A percentile compares a stretch with the other conserved stretches of the same genome.
Conservation (phyloP, 2,888 invertebrate genomes). For the Dermolepida albohirtum region DNA sequence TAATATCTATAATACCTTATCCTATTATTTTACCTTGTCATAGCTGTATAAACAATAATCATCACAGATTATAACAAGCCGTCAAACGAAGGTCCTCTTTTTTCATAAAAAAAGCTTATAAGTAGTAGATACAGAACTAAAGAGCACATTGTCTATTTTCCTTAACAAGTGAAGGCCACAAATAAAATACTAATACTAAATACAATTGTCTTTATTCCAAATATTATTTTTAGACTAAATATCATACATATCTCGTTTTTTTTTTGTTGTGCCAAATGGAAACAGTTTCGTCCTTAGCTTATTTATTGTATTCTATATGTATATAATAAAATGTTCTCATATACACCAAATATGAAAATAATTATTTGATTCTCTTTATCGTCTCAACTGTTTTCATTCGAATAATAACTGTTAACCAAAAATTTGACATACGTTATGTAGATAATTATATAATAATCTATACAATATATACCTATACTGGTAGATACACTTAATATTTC, state of each 20-base stretch:
- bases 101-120: slow-evolving; percentile 14
- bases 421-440: not conserved
- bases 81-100: slow-evolving; percentile 50
- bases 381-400: slow-evolving; percentile 23
- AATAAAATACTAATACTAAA: slow-evolving; percentile 26
- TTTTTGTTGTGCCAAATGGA: slow-evolving; percentile 35
- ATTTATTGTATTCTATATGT: slow-evolving; percentile 6
- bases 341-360: slow-evolving; percentile 18
- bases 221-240: slow-evolving; percentile 12
- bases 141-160: not conserved
- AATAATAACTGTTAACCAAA: not conserved
- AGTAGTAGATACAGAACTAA: slow-evolving; percentile 9
- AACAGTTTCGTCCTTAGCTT: slow-evolving; percentile 2
- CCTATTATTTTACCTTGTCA: slow-evolving; percentile 54
- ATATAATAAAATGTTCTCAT: slow-evolving; percentile 11
- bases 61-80: slow-evolving; percentile 60
- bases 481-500: slow-evolving; percentile 1
- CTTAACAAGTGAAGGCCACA: slow-evolving; percentile 14
- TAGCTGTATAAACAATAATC: slow-evolving; percentile 59
- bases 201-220: no score
- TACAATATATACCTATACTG: slow-evolving; percentile 3
- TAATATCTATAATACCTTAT: slow-evolving; percentile 51
- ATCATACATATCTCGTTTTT: slow-evolving; percentile 2
- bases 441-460: slow-evolving; percentile 9
- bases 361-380: slow-evolving; percentile 16